Conservation (phyloP, 2,797 vertebrate species). For the Leptodactylus fallax region DNA sequence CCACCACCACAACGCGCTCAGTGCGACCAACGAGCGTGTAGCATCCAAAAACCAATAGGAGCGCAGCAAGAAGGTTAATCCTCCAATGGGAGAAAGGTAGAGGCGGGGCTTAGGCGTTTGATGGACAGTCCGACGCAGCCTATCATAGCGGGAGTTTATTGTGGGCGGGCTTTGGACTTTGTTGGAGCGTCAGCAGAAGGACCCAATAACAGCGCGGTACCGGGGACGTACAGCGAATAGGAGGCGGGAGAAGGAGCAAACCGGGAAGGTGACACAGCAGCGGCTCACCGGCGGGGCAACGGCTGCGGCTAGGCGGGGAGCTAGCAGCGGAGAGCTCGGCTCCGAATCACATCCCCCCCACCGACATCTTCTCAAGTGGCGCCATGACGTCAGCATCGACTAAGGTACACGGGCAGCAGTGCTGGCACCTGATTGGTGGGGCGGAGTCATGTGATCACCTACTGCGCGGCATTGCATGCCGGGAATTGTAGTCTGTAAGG, state of each 20-base stretch:
- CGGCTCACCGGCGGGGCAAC: neutral
- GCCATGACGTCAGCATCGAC: constrained; percentile 61
- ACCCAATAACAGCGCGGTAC: constrained; percentile 27
- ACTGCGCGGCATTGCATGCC: neutral
- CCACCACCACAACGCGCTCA: neutral
- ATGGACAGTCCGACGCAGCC: neutral
- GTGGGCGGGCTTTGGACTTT: constrained; percentile 3
- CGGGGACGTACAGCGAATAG: constrained; percentile 2
- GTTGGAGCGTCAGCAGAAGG: neutral
- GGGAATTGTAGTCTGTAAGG: constrained; percentile 30
- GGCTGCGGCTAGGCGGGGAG: neutral
- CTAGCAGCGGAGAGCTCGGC: neutral
- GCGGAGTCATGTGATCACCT: neutral
- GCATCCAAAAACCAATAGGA: neutral
- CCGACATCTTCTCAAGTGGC: neutral
- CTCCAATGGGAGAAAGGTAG: neutral
- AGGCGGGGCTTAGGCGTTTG: neutral
- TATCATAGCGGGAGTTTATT: neutral
- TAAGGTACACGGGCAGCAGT: constrained; percentile 47
- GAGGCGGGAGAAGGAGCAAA: neutral
- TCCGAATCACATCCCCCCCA: neutral
- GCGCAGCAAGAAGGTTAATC: neutral
- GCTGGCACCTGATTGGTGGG: neutral
- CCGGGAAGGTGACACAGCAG: neutral
- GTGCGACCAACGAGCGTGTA: neutral